Conservation (phyloP, 2,888 invertebrate genomes). For the Cryptops parisi region DNA sequence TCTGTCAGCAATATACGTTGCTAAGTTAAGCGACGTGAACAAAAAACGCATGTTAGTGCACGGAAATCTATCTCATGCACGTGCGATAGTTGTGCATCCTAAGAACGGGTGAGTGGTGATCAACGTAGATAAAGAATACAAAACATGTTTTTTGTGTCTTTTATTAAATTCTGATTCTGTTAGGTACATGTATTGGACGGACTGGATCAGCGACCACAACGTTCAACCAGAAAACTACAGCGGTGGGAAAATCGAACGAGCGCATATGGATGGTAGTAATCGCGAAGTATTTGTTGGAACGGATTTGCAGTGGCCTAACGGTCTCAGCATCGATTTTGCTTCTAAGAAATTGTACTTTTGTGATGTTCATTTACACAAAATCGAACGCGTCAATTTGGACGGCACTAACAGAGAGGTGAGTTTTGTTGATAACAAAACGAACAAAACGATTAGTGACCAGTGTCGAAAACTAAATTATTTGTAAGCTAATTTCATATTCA, state of each 20-base stretch:
- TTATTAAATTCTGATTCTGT: background rate
- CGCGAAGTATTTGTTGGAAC: slow-evolving; percentile 40
- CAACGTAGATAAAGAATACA: background rate
- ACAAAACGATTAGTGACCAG: too few species aligned
- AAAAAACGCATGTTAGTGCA: slow-evolving; percentile 42
- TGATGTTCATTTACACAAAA: slow-evolving; percentile 50
- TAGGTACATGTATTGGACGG: slow-evolving; percentile 56
- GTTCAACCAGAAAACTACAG: slow-evolving; percentile 29
- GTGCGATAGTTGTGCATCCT: slow-evolving; percentile 55
- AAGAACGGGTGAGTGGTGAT: slow-evolving; percentile 40
- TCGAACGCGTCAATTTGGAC: slow-evolving; percentile 48
- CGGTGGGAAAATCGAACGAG: slow-evolving; percentile 43
- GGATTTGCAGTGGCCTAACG: slow-evolving; percentile 56
- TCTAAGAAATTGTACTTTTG: slow-evolving; percentile 50
- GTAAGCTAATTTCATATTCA: too few species aligned
- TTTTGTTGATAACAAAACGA: too few species aligned
- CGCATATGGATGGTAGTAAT: slow-evolving; percentile 48
- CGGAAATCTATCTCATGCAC: slow-evolving; percentile 43
- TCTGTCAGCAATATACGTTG: slow-evolving; percentile 50
- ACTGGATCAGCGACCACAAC: slow-evolving; percentile 39
- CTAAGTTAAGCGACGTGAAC: slow-evolving; percentile 44
- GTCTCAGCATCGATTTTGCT: slow-evolving; percentile 49
- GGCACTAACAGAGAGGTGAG: slow-evolving; percentile 37
- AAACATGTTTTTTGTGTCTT: background rate
- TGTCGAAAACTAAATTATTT: too few species aligned